Percentiles rank a stretch among this genome's conserved stretches.
Conservation (phyloP, 1,140 invertebrate genomes). For the Drosophila quadrilineata region DNA sequence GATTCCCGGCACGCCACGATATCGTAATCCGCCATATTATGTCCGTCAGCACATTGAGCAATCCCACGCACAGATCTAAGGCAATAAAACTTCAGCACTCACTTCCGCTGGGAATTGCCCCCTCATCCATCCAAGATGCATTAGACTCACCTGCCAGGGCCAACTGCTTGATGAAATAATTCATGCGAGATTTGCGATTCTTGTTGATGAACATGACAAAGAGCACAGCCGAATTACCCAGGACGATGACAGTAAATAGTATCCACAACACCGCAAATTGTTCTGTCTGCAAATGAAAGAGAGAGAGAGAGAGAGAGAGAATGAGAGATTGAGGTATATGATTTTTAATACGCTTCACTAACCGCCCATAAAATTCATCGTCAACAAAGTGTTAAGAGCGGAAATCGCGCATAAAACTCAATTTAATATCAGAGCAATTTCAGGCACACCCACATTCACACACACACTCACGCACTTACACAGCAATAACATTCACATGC, state of each 20-base stretch:
- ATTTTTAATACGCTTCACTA: conserved; percentile 51
- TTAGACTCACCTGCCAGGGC: conserved; percentile 93
- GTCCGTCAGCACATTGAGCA: conserved; percentile 93
- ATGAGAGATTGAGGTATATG: background rate
- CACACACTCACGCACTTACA: conserved; percentile 6
- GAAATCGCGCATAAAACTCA: conserved; percentile 74
- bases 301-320: background rate
- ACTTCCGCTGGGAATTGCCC: background rate
- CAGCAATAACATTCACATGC: background rate
- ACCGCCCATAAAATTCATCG: conserved; percentile 55
- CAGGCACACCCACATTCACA: conserved; percentile 9
- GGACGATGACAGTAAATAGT: conserved; percentile 92
- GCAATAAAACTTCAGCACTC: conserved; percentile 20
- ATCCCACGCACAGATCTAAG: conserved; percentile 91
- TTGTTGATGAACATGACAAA: conserved; percentile 92
- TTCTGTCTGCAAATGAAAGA: conserved; percentile 87
- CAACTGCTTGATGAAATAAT: conserved; percentile 97
- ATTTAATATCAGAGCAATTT: conserved; percentile 58
- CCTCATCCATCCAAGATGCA: too few relatives aligned
- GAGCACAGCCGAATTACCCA: conserved; percentile 94
- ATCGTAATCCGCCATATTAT: conserved; percentile 94
- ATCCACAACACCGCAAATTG: conserved; percentile 95
- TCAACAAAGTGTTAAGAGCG: conserved; percentile 72
- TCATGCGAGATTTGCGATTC: conserved; percentile 95
- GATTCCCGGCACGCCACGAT: conserved; percentile 91